phyloP scores from a whole-genome alignment of 2,888 invertebrate species.

The Kuschelorhynchus macadamiae region DNA sequence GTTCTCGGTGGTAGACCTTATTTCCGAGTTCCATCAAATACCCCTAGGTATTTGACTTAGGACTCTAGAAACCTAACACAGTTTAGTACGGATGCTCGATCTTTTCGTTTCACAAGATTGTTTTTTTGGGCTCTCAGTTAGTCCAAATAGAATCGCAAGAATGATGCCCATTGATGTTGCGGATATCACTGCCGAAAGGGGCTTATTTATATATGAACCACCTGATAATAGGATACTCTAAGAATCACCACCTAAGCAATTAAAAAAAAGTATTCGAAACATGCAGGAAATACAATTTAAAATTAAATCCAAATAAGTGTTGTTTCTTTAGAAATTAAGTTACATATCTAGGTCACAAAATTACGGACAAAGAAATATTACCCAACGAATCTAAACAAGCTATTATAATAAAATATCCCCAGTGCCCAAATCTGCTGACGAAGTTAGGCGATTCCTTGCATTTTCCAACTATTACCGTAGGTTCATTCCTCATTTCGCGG shows the following conservation, averaged over 20 bases:
- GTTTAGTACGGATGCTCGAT: not conserved
- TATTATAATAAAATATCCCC: conserved; percentile 25
- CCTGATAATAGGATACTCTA: not conserved
- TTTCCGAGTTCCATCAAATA: no score
- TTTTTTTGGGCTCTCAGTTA: not conserved
- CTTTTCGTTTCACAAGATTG: not conserved
- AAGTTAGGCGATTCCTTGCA: conserved; percentile 4
- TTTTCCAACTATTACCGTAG: conserved; percentile 21
- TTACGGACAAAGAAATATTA: not conserved
- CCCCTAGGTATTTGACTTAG: conserved; percentile 9
- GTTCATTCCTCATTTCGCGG: conserved; percentile 39
- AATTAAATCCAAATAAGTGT: conserved; percentile 43
- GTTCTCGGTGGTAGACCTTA: conserved; percentile 48
- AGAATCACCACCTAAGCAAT: not conserved
- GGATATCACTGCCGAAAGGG: not conserved
- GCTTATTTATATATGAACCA: not conserved
- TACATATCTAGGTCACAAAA: conserved; percentile 30
- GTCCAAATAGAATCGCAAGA: not conserved
- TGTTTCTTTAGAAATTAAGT: conserved; percentile 36
- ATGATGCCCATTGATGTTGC: not conserved
- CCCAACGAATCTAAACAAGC: conserved; percentile 15
- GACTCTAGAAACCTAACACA: not conserved
- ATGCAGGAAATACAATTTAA: conserved; percentile 17
- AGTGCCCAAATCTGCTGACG: conserved; percentile 28
- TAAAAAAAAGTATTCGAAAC: no score